Evolutionary conservation across 2,888 invertebrate species (phyloP).

Genomic region (Crioceris asparagi): DNA sequence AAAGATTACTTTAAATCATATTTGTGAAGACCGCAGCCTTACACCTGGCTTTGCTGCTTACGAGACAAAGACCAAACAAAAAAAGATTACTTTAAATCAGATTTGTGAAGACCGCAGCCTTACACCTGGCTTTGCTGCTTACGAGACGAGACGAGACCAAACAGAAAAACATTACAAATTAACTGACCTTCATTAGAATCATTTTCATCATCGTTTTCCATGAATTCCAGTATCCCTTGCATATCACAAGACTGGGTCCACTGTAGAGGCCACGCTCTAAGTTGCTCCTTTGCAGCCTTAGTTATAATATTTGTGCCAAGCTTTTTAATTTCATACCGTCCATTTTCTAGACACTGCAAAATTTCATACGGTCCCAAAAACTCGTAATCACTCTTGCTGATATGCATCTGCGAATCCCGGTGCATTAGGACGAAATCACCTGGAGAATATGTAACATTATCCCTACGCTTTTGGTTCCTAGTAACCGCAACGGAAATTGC

Average conservation of each 20-base stretch:
- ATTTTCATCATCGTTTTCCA: slow-evolving; percentile 1
- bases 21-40: too few species aligned
- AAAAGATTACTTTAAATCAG: too few species aligned
- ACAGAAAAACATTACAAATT: too few species aligned
- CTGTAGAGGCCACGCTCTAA: slow-evolving; percentile 11
- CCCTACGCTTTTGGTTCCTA: slow-evolving; percentile 10
- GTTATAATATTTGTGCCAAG: slow-evolving; percentile 11
- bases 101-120: too few species aligned
- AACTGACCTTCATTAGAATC: neutral
- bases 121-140: too few species aligned
- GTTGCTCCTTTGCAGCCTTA: slow-evolving; percentile 14
- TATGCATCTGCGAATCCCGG: slow-evolving; percentile 18
- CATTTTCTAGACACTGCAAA: slow-evolving; percentile 7
- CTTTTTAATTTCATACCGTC: slow-evolving; percentile 11
- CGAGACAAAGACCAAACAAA: too few species aligned
- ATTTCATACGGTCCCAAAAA: slow-evolving; percentile 18
- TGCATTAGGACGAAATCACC: slow-evolving; percentile 21
- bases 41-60: too few species aligned
- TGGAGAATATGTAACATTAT: slow-evolving; percentile 10
- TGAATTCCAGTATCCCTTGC: slow-evolving; percentile 6
- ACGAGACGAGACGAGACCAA: too few species aligned
- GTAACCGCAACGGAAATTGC: slow-evolving; percentile 2
- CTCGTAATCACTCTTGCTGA: slow-evolving; percentile 16
- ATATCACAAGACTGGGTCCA: slow-evolving; percentile 11
- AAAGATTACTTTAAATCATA: too few species aligned